A percentile compares a stretch with the other conserved stretches of the same genome.
These are phyloP conservation scores for Psilopogon haemacephalus DNA, from an alignment of 2,113 vertebrate genomes.

Conservation along the genomic window DNA sequence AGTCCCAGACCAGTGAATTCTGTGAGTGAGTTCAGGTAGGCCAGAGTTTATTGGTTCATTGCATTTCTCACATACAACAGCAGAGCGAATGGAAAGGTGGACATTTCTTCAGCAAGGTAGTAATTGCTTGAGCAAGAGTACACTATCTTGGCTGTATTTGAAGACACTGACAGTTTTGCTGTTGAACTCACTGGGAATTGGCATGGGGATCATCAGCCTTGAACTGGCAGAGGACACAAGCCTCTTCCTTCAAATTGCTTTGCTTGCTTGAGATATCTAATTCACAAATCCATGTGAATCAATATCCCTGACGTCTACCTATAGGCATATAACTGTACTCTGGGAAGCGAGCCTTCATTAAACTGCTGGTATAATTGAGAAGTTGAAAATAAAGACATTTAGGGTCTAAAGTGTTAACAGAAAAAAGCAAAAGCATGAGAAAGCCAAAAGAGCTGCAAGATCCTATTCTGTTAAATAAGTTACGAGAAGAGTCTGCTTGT, in stretches of 20 bases:
- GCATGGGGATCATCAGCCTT: not conserved
- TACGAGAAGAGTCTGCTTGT: conserved; percentile 20
- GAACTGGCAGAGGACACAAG: not conserved
- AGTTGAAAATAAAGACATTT: not conserved
- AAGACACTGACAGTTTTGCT: not conserved
- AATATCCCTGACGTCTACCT: not conserved
- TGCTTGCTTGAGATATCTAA: not conserved
- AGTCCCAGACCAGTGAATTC: not conserved
- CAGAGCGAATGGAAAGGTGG: not conserved
- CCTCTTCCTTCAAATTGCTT: not conserved
- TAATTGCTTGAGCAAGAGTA: not conserved
- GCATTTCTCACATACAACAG: not conserved
- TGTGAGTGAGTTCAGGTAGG: not conserved
- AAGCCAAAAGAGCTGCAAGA: not conserved
- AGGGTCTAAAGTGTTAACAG: not conserved
- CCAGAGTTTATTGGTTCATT: not conserved
- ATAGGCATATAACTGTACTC: not conserved
- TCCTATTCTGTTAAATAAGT: conserved; percentile 7
- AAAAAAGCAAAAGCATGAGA: not conserved
- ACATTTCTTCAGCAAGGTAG: not conserved
- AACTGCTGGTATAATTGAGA: not conserved
- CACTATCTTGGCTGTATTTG: not conserved
- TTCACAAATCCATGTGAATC: not conserved
- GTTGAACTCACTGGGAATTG: not conserved
- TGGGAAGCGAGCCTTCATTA: not conserved